Evolutionary conservation across 2,113 vertebrate species (phyloP), one percentile per base, ranked within the genome.

Genomic region (Gymnobelideus leadbeateri): DNA sequence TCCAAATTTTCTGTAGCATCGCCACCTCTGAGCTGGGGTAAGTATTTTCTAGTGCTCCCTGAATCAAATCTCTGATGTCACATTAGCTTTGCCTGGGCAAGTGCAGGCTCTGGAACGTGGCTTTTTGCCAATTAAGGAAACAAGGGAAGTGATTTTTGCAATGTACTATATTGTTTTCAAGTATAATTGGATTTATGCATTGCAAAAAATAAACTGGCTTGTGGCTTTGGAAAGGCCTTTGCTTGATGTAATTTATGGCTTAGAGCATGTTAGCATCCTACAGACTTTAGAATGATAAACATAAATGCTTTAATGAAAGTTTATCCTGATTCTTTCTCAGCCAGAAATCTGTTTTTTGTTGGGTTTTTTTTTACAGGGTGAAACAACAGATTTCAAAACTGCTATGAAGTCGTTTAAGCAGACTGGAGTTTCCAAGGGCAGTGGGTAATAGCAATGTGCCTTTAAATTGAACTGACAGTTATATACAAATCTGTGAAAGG

Each of bases 311-410:
- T 96, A 96, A 97, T 91, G 91, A 97, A 96, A 95, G 51, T 95
- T 96, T 94, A 96, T 90, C 25, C 19, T 50, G 25, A 94, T 84
- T 96, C 91, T 96, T 93, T 89, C 89, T 93, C 92, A 94, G 61
- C 2, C 28, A 51, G 61, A 55, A 95, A 52, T 61, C 61, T 57
- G 94, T 96, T 49, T 96, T 49, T 49, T 49, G 47, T 49, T 49
- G 47, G 2, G 2, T 49, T 49, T 49, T 49, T 91, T 96, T 96
- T 96, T 94, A 95, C 57, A 97, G 51, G 90, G 68, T 57, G 94
- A 96, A 96, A 96, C n/a, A 96, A 94, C 96, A 97, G 37, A 93
- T 96, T 96, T 96, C 91, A 95, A 91, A 96, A 61, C 50, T 93
- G 24, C 90, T 95, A 92, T 92, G 12, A 25, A 90, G 89, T 50